A percentile compares a stretch with the other conserved stretches of the same genome.
These are phyloP conservation scores for Naso thynnoides DNA, from an alignment of 2,797 vertebrate species.

Conservation along the genomic window DNA sequence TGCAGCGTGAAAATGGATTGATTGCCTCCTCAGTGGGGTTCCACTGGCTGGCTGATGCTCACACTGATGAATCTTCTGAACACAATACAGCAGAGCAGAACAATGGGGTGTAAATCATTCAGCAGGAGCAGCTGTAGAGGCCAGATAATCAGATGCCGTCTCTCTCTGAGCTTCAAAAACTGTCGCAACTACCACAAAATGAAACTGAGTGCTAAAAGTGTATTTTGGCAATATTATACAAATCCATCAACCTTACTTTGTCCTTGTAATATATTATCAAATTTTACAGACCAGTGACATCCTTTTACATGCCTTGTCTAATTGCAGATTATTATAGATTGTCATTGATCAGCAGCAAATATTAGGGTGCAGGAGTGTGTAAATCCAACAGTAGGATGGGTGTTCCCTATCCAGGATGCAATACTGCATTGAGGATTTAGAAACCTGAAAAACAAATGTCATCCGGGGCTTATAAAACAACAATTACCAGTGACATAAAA, in stretches of 20 bases:
- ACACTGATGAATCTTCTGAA: constrained; percentile 55
- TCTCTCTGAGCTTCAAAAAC: constrained; percentile 32
- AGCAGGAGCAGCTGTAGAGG: constrained; percentile 54
- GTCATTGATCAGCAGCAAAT: no score
- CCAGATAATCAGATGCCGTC: constrained; percentile 58
- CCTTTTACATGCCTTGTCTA: neutral
- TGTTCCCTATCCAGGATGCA: constrained; percentile 8
- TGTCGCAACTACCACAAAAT: constrained; percentile 8
- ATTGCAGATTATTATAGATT: no score
- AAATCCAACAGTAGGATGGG: neutral
- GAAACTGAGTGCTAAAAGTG: constrained; percentile 7
- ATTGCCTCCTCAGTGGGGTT: constrained; percentile 59
- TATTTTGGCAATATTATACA: neutral
- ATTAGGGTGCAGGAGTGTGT: neutral
- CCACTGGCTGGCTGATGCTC: constrained; percentile 59
- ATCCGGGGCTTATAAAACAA: constrained; percentile 11
- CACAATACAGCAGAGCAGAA: constrained; percentile 57
- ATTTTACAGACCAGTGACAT: neutral
- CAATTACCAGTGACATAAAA: constrained; percentile 21
- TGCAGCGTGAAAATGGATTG: constrained; percentile 66
- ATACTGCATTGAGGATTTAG: constrained; percentile 8
- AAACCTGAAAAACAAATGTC: neutral
- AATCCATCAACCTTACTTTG: neutral
- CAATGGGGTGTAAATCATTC: constrained; percentile 58
- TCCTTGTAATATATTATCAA: neutral